Conservation (phyloP, 2,113 vertebrate species). For the Limanda limanda region DNA sequence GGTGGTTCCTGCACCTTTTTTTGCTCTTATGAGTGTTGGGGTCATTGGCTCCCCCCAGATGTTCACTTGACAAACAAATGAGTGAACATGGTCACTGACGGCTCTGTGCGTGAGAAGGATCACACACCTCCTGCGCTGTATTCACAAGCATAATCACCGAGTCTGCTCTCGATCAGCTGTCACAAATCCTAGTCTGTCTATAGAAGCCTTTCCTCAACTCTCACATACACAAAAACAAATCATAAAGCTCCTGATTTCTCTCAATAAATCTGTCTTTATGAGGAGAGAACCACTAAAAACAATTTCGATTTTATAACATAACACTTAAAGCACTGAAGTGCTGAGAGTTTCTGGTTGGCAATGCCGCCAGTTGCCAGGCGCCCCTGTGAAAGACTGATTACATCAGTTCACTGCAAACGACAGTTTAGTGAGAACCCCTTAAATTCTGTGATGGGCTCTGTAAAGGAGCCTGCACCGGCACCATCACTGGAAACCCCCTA, state of each 20-base stretch:
- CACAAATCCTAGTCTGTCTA: conserved; percentile 9
- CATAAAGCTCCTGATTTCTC: conserved; percentile 26
- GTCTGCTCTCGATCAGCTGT: conserved; percentile 39
- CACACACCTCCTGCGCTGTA: conserved; percentile 17
- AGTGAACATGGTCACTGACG: conserved; percentile 21
- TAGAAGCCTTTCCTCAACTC: conserved; percentile 5
- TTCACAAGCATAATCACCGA: conserved; percentile 12
- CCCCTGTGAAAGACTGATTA: background rate
- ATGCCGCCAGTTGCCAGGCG: too few relatives aligned
- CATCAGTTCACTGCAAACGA: background rate
- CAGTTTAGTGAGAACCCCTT: background rate
- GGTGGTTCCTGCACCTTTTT: conserved; percentile 59
- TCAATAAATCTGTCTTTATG: conserved; percentile 32
- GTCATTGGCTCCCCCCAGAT: conserved; percentile 50
- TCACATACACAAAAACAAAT: conserved; percentile 30
- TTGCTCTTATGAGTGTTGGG: conserved; percentile 43
- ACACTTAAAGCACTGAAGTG: conserved; percentile 17
- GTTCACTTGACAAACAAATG: conserved; percentile 69
- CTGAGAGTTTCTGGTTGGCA: background rate
- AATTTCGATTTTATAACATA: conserved; percentile 26
- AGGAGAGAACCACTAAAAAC: conserved; percentile 30
- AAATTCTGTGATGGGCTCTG: background rate
- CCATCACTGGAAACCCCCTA: background rate
- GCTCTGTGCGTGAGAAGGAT: conserved; percentile 16
- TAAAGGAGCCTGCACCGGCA: too few relatives aligned